These are phyloP conservation scores for Coelopa frigida DNA, from an alignment of 1,140 invertebrate species.

Conservation along the genomic window DNA sequence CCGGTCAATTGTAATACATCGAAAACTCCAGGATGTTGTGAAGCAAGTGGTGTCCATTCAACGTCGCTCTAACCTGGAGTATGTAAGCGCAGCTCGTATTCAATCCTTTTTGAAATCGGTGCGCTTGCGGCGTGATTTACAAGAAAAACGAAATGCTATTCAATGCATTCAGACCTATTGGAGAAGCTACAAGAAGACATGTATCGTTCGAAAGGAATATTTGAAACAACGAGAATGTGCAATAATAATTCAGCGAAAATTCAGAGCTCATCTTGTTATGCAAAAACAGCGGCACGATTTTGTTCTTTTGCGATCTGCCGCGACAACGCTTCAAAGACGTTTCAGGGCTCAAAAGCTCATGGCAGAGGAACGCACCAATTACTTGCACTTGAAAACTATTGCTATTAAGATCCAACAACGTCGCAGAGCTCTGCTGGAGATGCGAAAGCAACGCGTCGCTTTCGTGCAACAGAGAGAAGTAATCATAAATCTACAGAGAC, in stretches of 20 bases:
- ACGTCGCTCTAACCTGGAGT: too few species aligned
- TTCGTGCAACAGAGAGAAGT: slow-evolving; percentile 17
- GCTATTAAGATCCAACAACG: slow-evolving; percentile 18
- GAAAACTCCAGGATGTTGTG: too few species aligned
- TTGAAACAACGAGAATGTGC: slow-evolving; percentile 17
- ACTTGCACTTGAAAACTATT: slow-evolving; percentile 15
- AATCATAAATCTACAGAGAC: slow-evolving; percentile 22
- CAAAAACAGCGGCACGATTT: slow-evolving; percentile 15
- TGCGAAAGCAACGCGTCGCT: slow-evolving; percentile 16
- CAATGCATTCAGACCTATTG: too few species aligned
- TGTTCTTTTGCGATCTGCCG: slow-evolving; percentile 27
- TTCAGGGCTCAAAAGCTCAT: slow-evolving; percentile 3
- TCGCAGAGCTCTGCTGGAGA: slow-evolving; percentile 12
- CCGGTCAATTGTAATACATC: too few species aligned
- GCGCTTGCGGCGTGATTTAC: too few species aligned
- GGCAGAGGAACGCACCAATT: slow-evolving; percentile 12
- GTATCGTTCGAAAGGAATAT: slow-evolving; percentile 14
- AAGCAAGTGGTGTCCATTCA: too few species aligned
- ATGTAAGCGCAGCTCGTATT: too few species aligned
- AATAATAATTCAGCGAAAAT: slow-evolving; percentile 25
- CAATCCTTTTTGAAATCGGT: too few species aligned
- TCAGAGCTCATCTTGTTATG: slow-evolving; percentile 22
- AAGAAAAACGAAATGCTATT: too few species aligned
- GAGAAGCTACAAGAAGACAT: too few species aligned
- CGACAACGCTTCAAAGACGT: slow-evolving; percentile 19